phyloP scores from a whole-genome alignment of 1,140 invertebrate species.

The Drosophila setifemur region DNA sequence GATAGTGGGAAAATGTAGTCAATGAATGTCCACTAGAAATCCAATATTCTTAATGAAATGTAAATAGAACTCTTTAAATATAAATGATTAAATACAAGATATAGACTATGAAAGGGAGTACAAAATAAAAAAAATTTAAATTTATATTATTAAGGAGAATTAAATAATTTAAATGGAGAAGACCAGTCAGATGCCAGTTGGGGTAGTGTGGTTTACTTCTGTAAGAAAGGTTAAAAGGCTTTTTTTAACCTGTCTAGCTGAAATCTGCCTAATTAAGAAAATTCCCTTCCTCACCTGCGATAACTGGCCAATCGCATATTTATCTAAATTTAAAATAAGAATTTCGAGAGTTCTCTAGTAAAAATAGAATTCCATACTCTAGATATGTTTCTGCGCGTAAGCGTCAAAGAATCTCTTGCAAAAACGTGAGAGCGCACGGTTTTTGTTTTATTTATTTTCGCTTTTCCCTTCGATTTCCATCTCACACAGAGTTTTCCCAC shows the following conservation, averaged over 20 bases:
- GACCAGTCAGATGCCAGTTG: too few species aligned
- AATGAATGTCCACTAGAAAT: slow-evolving; percentile 13
- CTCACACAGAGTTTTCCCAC: slow-evolving; percentile 35
- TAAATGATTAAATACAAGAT: too few species aligned
- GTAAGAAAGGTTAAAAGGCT: too few species aligned
- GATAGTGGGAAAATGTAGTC: slow-evolving; percentile 12
- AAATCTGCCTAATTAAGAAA: not conserved
- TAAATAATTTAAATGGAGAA: too few species aligned
- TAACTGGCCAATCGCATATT: slow-evolving; percentile 49
- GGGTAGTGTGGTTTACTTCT: too few species aligned
- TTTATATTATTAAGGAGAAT: too few species aligned
- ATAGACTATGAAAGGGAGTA: too few species aligned
- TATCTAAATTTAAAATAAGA: slow-evolving; percentile 39
- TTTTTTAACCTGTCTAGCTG: too few species aligned
- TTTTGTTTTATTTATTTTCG: slow-evolving; percentile 39
- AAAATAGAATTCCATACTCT: slow-evolving; percentile 75
- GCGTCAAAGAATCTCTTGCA: slow-evolving; percentile 65
- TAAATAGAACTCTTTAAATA: too few species aligned
- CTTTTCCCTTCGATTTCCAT: slow-evolving; percentile 25
- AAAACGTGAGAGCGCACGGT: slow-evolving; percentile 72
- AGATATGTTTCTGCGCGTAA: slow-evolving; percentile 54
- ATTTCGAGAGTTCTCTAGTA: slow-evolving; percentile 9
- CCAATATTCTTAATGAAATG: too few species aligned
- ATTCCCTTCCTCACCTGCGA: slow-evolving; percentile 39
- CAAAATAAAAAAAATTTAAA: too few species aligned